Evolutionary conservation across 2,797 vertebrate species (phyloP), one percentile per base, ranked within the genome.

Genomic region (Lophura swinhoii): DNA sequence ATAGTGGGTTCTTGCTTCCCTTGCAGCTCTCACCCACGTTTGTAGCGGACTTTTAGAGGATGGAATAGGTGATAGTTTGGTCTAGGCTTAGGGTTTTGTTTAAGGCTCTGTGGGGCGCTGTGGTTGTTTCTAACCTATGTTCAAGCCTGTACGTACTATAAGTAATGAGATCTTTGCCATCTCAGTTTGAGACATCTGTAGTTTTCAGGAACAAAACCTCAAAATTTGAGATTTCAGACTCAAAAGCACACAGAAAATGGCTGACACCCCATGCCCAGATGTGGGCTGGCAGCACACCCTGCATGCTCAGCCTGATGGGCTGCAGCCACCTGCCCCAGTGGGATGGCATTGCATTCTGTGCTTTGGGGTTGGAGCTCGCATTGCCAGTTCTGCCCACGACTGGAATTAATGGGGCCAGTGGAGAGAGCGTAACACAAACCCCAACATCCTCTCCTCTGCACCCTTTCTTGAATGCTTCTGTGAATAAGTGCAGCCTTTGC

Each of bases 1-100:
- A 64, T 60, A 88, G 22, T 21, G 23, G 28, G 29, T 72, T 6
- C 43, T 84, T 62, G 22, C 29, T 84, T 76, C 48, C 9, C 43
- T 39, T 55, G 3, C 0, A 28, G 49, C 2, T 0, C 72, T 71
- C 10, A 33, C 43, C 37, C 14, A 3, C 2, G 1, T 43, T 85
- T 75, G 49, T 3, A 85, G 70, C 29, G 26, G 72, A 0, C 24
- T 88, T 23, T 35, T 20, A 2, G 3, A 69, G 15, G 29, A 59
- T 72, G 46, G 49, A 55, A 24, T 35, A 46, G 22, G 9, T 46
- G 43, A 20, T 20, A 9, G 31, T 80, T 64, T 4, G 28, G 13
- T 43, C 31, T 64, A 12, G 43, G 37, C 28, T 93, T 70, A 70
- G 60, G 43, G 13, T 70, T 83, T 62, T 26, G 9, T 66, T n/a